Evolutionary conservation across 2,888 invertebrate genomes (phyloP).

Genomic region (Trichogramma dendrolimi): DNA sequence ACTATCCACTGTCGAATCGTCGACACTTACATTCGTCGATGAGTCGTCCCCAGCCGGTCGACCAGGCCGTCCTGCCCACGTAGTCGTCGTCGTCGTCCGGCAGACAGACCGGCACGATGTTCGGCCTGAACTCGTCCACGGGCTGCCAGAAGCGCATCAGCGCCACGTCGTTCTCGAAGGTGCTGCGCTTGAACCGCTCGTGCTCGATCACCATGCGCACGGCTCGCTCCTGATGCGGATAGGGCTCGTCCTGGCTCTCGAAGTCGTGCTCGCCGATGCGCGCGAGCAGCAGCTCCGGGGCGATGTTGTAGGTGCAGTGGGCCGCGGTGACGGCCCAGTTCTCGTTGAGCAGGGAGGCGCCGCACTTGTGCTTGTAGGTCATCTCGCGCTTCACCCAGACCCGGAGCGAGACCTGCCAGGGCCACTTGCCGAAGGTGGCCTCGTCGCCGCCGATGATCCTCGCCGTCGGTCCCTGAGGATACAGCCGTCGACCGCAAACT

Average conservation of each 20-base stretch:
- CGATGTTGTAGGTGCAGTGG: constrained; percentile 85
- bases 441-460: constrained; percentile 85
- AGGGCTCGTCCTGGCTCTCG: constrained; percentile 81
- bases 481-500: constrained; percentile 84
- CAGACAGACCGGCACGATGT: constrained; percentile 85
- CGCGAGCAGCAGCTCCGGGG: constrained; percentile 83
- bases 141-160: constrained; percentile 85
- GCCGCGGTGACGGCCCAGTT: constrained; percentile 96
- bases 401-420: constrained; percentile 72
- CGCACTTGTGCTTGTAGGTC: constrained; percentile 89
- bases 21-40: constrained; percentile 63
- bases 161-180: constrained; percentile 89
- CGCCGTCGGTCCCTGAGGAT: constrained; percentile 74
- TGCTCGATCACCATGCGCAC: constrained; percentile 91
- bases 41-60: constrained; percentile 89
- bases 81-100: constrained; percentile 80
- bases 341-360: constrained; percentile 85
- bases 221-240: constrained; percentile 79
- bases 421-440: constrained; percentile 87
- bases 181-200: constrained; percentile 86
- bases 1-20: background rate
- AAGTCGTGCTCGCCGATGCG: constrained; percentile 87
- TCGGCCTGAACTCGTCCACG: constrained; percentile 77
- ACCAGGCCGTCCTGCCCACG: constrained; percentile 80
- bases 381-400: constrained; percentile 86